Base-by-base conservation (phyloP, 2,888 invertebrate species). In the Trichacis sp. region DNA sequence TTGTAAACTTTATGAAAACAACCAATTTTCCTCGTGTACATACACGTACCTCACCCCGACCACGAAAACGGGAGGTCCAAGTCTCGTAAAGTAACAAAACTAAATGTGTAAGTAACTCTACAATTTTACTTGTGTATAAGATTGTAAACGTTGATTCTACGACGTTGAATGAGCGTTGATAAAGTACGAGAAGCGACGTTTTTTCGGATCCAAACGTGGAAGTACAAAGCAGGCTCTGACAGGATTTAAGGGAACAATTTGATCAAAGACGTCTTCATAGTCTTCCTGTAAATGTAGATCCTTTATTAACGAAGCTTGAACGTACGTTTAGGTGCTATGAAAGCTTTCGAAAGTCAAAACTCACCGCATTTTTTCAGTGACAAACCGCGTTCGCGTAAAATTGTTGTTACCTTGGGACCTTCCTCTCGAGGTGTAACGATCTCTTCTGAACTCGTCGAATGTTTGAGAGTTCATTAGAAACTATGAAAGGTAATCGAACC, bases 241-340 rank as follows among this genome's bases (percentile, higher is more conserved):
- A 56, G 51, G 56, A 67, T 56, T 63, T 53, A 62, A 62, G 67
- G 63, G 63, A 67, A 67, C 67, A 67, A 67, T 62, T 63, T 66
- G 62, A 66, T 62, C 62, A 62, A 66, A 66, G 55, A 59, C 56
- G 56, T 66, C 62, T 43, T 43, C 33, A 62, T 66, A 62, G 62
- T 67, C 62, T 67, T 63, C 62, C 62, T 67, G 57, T 67, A 57
- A 60, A 61, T 47, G 61, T 66, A 66, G 57, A 53, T 60, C 24
- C 49, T 24, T 5, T 8, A 24, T 24, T 24, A 8, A 8, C 24
- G 24, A 24, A 24, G 24, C 24, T 24, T 3, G 24, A 3, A 24
- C 24, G 3, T 24, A 24, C 24, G 24, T 62, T 61, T 58, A 51
- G 54, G 62, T 52, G 57, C 38, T 61, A 48, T 64, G 59, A 47